A percentile compares a stretch with the other conserved stretches of the same genome.
Evolutionary conservation across 2,797 vertebrate genomes (phyloP).

Genomic region (Tapera naevia): DNA sequence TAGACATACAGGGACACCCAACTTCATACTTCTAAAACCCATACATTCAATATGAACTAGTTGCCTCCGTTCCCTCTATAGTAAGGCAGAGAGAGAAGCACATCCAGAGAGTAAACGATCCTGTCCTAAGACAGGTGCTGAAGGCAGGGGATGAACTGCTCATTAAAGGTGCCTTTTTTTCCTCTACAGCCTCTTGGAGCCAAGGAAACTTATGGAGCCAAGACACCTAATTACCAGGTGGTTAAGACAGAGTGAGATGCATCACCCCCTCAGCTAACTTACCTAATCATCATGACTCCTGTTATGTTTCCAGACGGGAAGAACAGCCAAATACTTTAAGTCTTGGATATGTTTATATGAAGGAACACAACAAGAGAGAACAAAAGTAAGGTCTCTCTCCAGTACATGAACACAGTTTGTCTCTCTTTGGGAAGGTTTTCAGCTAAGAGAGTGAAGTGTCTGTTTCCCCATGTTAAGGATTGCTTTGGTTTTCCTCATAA

Average conservation of each 20-base stretch:
- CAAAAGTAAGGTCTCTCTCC: slow-evolving; percentile 52
- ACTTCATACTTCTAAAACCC: not conserved
- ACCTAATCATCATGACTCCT: slow-evolving; percentile 49
- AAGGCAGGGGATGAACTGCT: slow-evolving; percentile 22
- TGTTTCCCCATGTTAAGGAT: not conserved
- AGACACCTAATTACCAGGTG: slow-evolving; percentile 37
- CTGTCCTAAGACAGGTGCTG: slow-evolving; percentile 20
- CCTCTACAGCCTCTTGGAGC: not conserved
- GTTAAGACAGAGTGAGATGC: slow-evolving; percentile 32
- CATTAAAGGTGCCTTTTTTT: not conserved
- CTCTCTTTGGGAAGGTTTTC: slow-evolving; percentile 6
- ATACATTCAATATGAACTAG: not conserved
- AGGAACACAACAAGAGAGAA: slow-evolving; percentile 53
- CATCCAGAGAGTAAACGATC: not conserved
- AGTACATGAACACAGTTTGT: slow-evolving; percentile 11
- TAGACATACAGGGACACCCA: not conserved
- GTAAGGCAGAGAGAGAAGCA: not conserved
- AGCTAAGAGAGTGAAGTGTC: not conserved
- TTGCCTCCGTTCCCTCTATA: not conserved
- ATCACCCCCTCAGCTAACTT: slow-evolving; percentile 61
- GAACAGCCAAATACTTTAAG: slow-evolving; percentile 51
- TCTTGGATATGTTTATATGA: slow-evolving; percentile 41
- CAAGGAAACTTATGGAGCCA: slow-evolving; percentile 20
- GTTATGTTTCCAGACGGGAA: slow-evolving; percentile 48
- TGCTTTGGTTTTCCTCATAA: not conserved